Evolutionary conservation across 2,888 invertebrate genomes (phyloP), one percentile per base, ranked within the genome.

Genomic region (Biston betularia): DNA sequence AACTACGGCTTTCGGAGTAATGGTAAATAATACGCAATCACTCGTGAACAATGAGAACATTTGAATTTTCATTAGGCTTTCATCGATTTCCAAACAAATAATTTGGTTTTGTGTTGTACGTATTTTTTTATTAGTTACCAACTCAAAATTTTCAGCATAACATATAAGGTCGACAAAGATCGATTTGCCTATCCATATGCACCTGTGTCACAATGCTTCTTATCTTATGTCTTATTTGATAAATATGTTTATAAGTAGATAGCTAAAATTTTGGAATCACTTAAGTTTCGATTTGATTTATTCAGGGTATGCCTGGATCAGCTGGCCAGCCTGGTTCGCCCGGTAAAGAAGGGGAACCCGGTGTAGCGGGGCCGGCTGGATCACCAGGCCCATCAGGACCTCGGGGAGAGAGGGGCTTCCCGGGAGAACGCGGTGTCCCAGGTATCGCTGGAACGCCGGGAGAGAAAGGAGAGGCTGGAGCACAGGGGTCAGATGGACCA

Each of bases 321-420:
- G 94, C 96, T 42, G 97, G 97, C 0, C 95, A 95, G 79, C 95
- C 96, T 2, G 97, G 97, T 0, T 84, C 94, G 8, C 94, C 96
- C 0, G 97, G 97, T n/a, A 97, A 97, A 87, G 97, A 97, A 84
- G 97, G 97, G 3, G 96, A 96, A 80, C 87, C 95, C 1, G 97
- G 97, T 0, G 81, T 95, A 11, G 95, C 96, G 60, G 97, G 97
- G 0, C 94, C 95, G 0, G 86, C 93, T 1, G 96, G 96, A 0
- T 92, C 94, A 0, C 88, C 95, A 0, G 96, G 96, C 0, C 86
- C 93, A 0, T 84, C 93, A 0, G 96, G 96, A 10, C 94, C 95
- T 3, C 90, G 95, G 38, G 96, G 96, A 0, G 95, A 95, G 75
- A 86, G 95, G 81, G 97, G 97, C 4, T 96, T 96, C 81, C 96